Base-by-base conservation (phyloP, 2,888 invertebrate genomes). In the Aromia moschata region DNA sequence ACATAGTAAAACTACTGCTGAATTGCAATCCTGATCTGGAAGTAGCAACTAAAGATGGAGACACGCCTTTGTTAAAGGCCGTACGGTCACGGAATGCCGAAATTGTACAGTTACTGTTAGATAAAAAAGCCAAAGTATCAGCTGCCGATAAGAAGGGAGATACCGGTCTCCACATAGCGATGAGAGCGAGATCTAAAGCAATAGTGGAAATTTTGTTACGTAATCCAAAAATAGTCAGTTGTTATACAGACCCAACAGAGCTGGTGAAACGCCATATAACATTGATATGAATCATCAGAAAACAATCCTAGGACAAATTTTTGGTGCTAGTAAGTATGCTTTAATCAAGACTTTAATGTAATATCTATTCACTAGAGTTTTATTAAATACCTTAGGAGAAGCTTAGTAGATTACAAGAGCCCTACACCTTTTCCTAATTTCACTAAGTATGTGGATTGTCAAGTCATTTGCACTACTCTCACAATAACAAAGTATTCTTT, bases 181-280 rank as follows among this genome's bases (percentile, higher is more conserved):
- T 99, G 91, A 84, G 98, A 60, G 96, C 97, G 0, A 84, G 97
- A 53, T 94, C 94, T 33, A 94, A 94, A 83, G 92, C 90, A 58
- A 95, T 97, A 74, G 94, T 96, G 0, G 97, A 97, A 83, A 91
- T 97, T 58, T 85, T 99, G 16, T 84, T 99, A 52, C 86, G 96
- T 18, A 98, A 98, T 83, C 98, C 98, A 12, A 96, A 81, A 91
- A 98, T 79, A 95, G 96, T 77, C 96, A 97, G 77, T 83, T 98
- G 66, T 82, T 98, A 33, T 98, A 98, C 81, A 86, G 96, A 70
- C 95, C 97, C 11, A 98, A 98, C 81, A 90, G 93, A 74, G 86
- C 91, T 11, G 96, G 97, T 44, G 98, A 98, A 80, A 99, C 98
- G 0, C 97, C 98, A 0, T 99, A 99, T 81, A 96, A 94, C 76